These are phyloP conservation scores for Dendrocopos noguchii DNA, from an alignment of 2,113 vertebrate species.

Conservation along the genomic window DNA sequence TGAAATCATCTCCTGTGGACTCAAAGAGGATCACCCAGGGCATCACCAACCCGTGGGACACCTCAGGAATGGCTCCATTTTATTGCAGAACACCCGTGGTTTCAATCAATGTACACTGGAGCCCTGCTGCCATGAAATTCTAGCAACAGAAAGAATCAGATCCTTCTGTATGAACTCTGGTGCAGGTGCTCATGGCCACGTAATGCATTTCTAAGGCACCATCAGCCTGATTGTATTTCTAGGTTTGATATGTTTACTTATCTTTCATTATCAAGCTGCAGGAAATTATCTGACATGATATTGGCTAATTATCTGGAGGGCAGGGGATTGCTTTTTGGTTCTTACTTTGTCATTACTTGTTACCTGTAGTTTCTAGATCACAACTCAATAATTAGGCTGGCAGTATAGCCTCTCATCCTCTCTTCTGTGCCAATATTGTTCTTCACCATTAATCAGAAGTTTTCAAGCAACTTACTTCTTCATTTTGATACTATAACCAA, in stretches of 20 bases:
- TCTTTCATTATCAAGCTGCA: background rate
- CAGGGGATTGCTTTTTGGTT: background rate
- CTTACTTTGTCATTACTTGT: background rate
- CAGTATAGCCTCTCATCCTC: background rate
- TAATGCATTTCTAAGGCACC: background rate
- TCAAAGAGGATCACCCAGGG: background rate
- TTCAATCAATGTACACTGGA: background rate
- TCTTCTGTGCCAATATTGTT: background rate
- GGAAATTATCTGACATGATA: background rate
- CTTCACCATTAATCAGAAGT: background rate
- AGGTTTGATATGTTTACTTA: background rate
- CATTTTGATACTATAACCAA: background rate
- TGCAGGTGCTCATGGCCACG: background rate
- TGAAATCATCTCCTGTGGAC: background rate
- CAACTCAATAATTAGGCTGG: background rate
- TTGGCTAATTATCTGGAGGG: background rate
- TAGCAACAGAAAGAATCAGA: background rate
- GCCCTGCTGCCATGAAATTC: background rate
- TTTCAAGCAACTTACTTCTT: background rate
- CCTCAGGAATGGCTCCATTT: background rate
- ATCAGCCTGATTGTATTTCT: background rate
- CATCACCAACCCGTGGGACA: accelerated
- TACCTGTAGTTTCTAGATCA: background rate
- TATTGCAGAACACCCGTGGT: background rate
- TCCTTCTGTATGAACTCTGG: background rate